Percentiles rank a stretch among this genome's conserved stretches.
Conservation (phyloP, 2,888 invertebrate genomes). For the Limenitis camilla region DNA sequence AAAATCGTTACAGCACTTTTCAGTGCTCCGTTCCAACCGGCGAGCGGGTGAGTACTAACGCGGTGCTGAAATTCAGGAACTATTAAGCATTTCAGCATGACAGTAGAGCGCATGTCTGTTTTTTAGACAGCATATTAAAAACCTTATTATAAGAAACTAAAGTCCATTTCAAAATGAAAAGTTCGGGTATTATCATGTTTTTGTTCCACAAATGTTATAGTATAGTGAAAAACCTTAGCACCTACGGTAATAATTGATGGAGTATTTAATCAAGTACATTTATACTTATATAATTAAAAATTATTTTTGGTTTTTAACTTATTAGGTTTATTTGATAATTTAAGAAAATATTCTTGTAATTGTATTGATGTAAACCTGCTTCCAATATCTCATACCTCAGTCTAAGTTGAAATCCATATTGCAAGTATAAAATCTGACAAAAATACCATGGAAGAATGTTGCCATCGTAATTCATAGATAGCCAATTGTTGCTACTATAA, state of each 20-base stretch:
- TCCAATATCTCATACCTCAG: too few relatives aligned
- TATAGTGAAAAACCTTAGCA: constrained; percentile 18
- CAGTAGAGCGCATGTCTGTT: constrained; percentile 19
- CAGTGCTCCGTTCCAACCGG: not conserved
- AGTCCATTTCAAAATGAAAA: not conserved
- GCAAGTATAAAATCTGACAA: too few relatives aligned
- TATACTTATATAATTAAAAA: too few relatives aligned
- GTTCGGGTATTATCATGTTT: not conserved
- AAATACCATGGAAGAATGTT: too few relatives aligned
- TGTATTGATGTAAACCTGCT: too few relatives aligned
- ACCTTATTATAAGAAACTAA: not conserved
- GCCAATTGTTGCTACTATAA: too few relatives aligned
- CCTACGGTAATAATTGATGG: constrained; percentile 23
- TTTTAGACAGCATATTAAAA: not conserved
- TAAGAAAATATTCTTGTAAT: too few relatives aligned
- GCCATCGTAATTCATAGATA: too few relatives aligned
- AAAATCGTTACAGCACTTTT: not conserved
- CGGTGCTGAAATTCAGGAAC: constrained; percentile 18
- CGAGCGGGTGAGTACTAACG: constrained; percentile 16
- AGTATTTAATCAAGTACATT: constrained; percentile 19
- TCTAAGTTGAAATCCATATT: too few relatives aligned
- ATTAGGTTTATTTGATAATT: too few relatives aligned
- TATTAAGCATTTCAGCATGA: constrained; percentile 8
- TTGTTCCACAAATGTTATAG: constrained; percentile 8
- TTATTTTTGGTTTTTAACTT: too few relatives aligned